Base-by-base conservation (phyloP, 1,140 invertebrate species). In the Vollenhovia emeryi region DNA sequence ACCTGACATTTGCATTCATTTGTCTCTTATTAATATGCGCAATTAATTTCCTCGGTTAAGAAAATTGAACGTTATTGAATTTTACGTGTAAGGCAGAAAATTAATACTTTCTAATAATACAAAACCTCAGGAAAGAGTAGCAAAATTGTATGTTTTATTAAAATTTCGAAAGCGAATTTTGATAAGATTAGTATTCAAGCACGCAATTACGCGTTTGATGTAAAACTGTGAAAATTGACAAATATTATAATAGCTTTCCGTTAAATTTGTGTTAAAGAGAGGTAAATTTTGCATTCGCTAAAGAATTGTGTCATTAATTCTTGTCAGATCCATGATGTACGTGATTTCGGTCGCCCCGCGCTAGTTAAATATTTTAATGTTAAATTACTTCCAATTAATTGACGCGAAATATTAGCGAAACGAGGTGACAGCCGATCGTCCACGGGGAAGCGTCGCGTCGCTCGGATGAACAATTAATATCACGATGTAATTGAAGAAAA, bases 401-500 rank as follows among this genome's bases (percentile, higher is more conserved):
- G 45, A 66, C 30, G 13, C 52, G 45, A 68, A 66, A 52, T 68
- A 68, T 68, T 30, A 52, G 43, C 15, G 21, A 79, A n/a, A 68
- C 30, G 21, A 66, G 5, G 33, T 55, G 60, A 68, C 15, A 68
- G n/a, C 43, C 74, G 30, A 66, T 66, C 30, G 15, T 66, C 18
- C 30, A 8, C 30, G 13, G 13, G 30, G 13, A 64, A 66, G 30
- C 9, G 8, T 68, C 40, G 30, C 9, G 8, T 68, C 40, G 36
- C n/a, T 3, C 40, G 43, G 62, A 43, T 60, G 64, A 66, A 59
- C 69, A 83, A 76, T 84, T 79, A 85, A 84, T 88, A 85, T 71
- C 59, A 60, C 60, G 80, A 68, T 79, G 27, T 55, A 79, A 79
- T 52, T 52, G 59, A 79, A 79, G 76, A 79, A 68, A 52, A 79